These are phyloP conservation scores for Rhabdornis inornatus DNA, from an alignment of 2,113 vertebrate species.

Conservation along the genomic window DNA sequence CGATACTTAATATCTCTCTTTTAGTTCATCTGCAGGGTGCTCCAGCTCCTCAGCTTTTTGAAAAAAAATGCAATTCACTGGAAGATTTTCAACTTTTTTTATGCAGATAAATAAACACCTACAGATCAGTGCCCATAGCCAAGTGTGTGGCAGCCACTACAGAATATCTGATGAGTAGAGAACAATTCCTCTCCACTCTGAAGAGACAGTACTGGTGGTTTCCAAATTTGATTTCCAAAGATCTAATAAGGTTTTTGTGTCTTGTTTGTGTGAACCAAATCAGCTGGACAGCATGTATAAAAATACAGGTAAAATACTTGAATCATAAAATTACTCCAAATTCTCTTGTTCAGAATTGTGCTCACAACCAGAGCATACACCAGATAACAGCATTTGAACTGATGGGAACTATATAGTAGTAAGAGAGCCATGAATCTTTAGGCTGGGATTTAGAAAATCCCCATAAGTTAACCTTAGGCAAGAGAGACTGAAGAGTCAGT, in stretches of 20 bases:
- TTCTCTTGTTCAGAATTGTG: not conserved
- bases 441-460: not conserved
- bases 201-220: not conserved
- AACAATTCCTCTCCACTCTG: not conserved
- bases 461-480: not conserved
- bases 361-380: not conserved
- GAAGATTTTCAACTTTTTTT: not conserved
- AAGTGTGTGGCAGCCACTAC: not conserved
- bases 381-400: not conserved
- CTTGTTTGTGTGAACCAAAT: not conserved
- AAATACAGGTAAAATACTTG: not conserved
- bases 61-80: not conserved
- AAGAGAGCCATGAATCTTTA: not conserved
- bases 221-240: not conserved
- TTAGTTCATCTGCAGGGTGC: not conserved
- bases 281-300: not conserved
- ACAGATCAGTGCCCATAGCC: not conserved
- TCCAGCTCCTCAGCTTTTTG: not conserved
- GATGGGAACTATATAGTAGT: accelerated
- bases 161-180: not conserved
- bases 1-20: not conserved
- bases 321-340: not conserved
- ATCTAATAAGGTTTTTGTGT: not conserved
- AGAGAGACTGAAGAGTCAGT: not conserved
- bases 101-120: not conserved